Conservation (phyloP, 2,797 vertebrate species). For the Lagocephalus sceleratus region DNA sequence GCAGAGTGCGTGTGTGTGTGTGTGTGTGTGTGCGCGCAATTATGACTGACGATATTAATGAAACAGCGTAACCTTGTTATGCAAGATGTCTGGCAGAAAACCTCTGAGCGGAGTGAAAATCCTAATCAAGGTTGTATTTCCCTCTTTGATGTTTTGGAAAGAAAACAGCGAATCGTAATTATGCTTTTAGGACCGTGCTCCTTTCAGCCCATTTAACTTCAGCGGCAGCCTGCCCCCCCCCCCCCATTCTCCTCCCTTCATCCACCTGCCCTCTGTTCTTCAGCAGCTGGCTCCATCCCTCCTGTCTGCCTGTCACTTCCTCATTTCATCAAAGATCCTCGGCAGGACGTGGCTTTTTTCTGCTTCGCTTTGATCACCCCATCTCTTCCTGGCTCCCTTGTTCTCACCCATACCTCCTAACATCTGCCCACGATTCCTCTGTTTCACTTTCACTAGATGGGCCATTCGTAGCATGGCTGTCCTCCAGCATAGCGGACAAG, state of each 20-base stretch:
- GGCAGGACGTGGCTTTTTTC: constrained; percentile 19
- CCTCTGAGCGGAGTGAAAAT: constrained; percentile 16
- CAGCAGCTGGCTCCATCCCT: constrained; percentile 42
- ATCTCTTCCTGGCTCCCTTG: constrained; percentile 33
- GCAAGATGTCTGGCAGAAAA: not conserved
- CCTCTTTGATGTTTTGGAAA: too few relatives aligned
- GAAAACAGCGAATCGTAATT: constrained; percentile 33
- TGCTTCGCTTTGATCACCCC: constrained; percentile 46
- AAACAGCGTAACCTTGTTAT: not conserved
- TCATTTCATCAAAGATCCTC: constrained; percentile 52
- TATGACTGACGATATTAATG: not conserved
- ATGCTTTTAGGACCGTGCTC: constrained; percentile 11
- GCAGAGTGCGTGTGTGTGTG: too few relatives aligned
- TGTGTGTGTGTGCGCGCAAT: too few relatives aligned
- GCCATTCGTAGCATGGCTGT: not conserved
- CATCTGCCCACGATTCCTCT: constrained; percentile 7
- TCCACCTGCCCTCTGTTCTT: constrained; percentile 36
- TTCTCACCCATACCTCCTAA: constrained; percentile 37
- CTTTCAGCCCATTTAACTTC: constrained; percentile 35
- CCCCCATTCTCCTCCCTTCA: constrained; percentile 17
- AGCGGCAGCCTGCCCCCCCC: constrained; percentile 22
- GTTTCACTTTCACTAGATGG: constrained; percentile 3
- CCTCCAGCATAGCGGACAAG: constrained; percentile 19
- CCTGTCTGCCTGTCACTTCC: constrained; percentile 18
- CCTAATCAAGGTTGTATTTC: constrained; percentile 8